Conservation (phyloP, 2,888 invertebrate genomes). For the Lepidocyrtoides sp. region DNA sequence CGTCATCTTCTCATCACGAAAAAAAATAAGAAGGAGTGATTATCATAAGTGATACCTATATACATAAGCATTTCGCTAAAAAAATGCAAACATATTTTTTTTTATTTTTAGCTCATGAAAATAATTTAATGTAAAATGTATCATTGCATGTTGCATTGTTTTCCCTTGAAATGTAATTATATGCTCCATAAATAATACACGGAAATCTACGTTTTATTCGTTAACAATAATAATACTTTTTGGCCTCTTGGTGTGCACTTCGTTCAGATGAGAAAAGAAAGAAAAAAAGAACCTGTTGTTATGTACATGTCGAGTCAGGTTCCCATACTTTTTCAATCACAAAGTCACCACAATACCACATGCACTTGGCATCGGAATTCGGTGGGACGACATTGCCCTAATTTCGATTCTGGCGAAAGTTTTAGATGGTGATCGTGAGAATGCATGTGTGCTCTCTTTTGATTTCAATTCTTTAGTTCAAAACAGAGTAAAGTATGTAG, state of each 20-base stretch:
- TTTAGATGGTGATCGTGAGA: constrained; percentile 58
- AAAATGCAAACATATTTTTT: neutral
- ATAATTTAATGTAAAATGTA: neutral
- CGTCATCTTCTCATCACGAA: neutral
- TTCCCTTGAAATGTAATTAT: constrained; percentile 26
- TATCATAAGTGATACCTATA: neutral
- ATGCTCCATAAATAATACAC: constrained; percentile 54
- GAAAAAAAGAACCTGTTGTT: constrained; percentile 72
- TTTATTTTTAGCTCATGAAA: constrained; percentile 30
- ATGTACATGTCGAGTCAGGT: constrained; percentile 77
- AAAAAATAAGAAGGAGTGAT: neutral
- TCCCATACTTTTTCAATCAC: constrained; percentile 77
- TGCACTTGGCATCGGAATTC: constrained; percentile 60
- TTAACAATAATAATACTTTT: constrained; percentile 42
- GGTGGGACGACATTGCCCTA: constrained; percentile 55
- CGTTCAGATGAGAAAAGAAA: constrained; percentile 50
- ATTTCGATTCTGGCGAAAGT: constrained; percentile 35
- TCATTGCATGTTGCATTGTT: constrained; percentile 63
- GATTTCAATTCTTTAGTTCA: neutral
- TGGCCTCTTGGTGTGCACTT: constrained; percentile 10
- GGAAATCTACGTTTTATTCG: constrained; percentile 42
- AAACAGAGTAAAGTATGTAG: neutral
- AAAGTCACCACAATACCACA: constrained; percentile 61
- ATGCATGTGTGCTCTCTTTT: constrained; percentile 59
- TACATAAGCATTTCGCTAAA: neutral